Evolutionary conservation across 2,113 vertebrate species (phyloP), one percentile per base, ranked within the genome.

Genomic region (Abramis brama): DNA sequence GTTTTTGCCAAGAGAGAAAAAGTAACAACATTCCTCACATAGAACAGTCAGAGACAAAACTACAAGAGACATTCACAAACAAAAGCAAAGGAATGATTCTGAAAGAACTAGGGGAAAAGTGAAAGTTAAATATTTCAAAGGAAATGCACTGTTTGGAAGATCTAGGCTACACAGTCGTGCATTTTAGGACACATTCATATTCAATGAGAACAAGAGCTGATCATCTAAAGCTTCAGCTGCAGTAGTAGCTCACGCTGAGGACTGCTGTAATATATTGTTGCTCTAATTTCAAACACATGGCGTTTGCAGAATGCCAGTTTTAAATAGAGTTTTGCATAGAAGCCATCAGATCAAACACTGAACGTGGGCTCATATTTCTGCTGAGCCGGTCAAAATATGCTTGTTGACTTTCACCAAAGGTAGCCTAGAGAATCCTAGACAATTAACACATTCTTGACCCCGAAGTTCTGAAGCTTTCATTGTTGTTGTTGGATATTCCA

Each of bases 341-440:
- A 73, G 47, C 39, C 84, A 75, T 90, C 88, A 92, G 91, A 92
- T 94, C 89, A 93, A 91, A 94, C 91, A 83, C 82, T 52, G 80
- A 89, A 88, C 60, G 79, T 77, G 89, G 90, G 91, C 90, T 91
- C 89, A 93, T 90, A 92, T 91, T 92, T 93, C 86, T 91, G 80
- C 86, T 87, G 91, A 93, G 93, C 73, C 47, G 87, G 92, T 90
- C 77, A 89, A 91, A 57, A 93, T 89, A 66, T 70, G 64, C 82
- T 62, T 60, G 75, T 75, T 84, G 71, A 84, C 76, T 78, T 84
- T 86, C 74, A 79, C 84, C 82, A 70, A 70, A 71, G 79, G 78
- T 79, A 88, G 79, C 59, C 81, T 57, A 62, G n/a, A 62, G 76
- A 79, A 19, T 64, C 60, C 66, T 68, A 68, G 17, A 70, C 75